Conservation (phyloP, 2,113 vertebrate genomes). For the Cryptomyrus ogoouensis region DNA sequence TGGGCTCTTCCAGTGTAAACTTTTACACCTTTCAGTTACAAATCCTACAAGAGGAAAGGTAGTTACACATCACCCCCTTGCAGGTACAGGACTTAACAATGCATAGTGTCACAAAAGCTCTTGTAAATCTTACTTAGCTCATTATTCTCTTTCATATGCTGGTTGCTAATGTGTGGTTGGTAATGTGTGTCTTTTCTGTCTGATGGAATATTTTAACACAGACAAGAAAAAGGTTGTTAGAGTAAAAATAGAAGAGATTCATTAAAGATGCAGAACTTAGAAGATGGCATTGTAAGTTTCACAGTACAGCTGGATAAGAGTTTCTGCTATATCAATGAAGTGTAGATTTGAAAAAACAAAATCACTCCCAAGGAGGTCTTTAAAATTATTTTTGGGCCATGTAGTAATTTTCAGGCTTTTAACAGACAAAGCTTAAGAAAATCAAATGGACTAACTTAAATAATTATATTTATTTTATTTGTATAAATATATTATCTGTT, state of each 20-base stretch:
- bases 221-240: neutral
- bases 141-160: neutral
- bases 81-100: neutral
- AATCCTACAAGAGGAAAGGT: neutral
- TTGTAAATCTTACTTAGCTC: neutral
- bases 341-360: neutral
- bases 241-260: neutral
- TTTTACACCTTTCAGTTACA: conserved; percentile 10
- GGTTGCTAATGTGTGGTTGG: neutral
- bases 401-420: neutral
- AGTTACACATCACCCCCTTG: neutral
- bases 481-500: neutral
- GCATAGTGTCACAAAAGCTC: neutral
- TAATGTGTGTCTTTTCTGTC: neutral
- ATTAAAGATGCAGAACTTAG: conserved; percentile 8
- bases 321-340: neutral
- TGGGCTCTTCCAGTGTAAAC: neutral
- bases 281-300: neutral
- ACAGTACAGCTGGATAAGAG: neutral
- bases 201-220: neutral
- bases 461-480: neutral
- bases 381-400: neutral
- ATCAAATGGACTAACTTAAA: neutral
- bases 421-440: neutral
- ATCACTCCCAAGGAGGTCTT: neutral